A percentile compares a stretch with the other conserved stretches of the same genome.
Evolutionary conservation across 1,140 invertebrate genomes (phyloP).

Genomic region (Glomeris maerens): DNA sequence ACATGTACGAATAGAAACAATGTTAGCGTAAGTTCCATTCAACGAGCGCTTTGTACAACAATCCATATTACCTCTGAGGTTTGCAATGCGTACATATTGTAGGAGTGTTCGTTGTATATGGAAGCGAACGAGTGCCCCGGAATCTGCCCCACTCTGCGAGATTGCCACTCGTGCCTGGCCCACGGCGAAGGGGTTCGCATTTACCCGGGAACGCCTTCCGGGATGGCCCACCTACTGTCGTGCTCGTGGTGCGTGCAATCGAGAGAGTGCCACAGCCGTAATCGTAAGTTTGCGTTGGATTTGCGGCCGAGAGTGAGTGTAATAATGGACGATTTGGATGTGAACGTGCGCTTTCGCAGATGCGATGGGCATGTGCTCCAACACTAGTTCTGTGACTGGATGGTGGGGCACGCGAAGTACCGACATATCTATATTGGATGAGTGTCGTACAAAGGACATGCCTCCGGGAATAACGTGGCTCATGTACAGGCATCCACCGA

Average conservation of each 20-base stretch:
- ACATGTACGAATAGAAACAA: constrained; percentile 26
- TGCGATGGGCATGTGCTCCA: constrained; percentile 67
- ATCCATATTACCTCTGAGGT: too few relatives aligned
- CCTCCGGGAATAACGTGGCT: constrained; percentile 76
- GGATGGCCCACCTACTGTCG: constrained; percentile 40
- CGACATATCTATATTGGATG: constrained; percentile 49
- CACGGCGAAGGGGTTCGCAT: constrained; percentile 13
- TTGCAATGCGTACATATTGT: too few relatives aligned
- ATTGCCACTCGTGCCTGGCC: constrained; percentile 70
- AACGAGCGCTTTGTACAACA: too few relatives aligned
- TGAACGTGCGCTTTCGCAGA: constrained; percentile 36
- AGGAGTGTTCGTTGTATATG: too few relatives aligned
- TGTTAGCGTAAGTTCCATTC: not conserved
- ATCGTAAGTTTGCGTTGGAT: constrained; percentile 37
- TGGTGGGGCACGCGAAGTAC: constrained; percentile 78
- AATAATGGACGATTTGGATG: not conserved
- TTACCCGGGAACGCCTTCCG: constrained; percentile 45
- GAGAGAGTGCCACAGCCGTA: constrained; percentile 59
- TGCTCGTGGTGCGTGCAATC: constrained; percentile 81
- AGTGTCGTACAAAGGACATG: constrained; percentile 62
- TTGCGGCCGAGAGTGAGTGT: not conserved
- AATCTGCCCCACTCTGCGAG: constrained; percentile 66
- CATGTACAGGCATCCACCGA: constrained; percentile 68
- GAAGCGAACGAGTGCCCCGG: too few relatives aligned
- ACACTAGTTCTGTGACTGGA: constrained; percentile 56